Base-by-base conservation (phyloP, 2,113 vertebrate genomes). In the Meleagris gallopavo region DNA sequence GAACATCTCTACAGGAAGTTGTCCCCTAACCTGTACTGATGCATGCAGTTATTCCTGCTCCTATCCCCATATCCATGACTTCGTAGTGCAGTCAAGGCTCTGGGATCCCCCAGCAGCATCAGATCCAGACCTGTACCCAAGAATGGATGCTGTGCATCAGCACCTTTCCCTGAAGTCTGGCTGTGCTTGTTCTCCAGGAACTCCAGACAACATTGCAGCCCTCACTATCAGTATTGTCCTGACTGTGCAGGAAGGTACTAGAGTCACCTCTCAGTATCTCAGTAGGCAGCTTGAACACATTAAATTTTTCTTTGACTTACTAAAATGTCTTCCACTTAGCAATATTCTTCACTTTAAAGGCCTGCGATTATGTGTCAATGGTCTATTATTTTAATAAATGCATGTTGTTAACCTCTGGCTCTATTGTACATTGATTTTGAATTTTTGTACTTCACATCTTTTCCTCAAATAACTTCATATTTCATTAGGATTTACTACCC, bases 41-140 rank as follows among this genome's bases (percentile, higher is more conserved):
- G 11, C 48, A 12, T 50, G 48, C 48, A 24, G 48, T 50, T 50
- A 50, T 50, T 50, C 48, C 22, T 50, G 0, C 40, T 83, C 16
- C 41, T 6, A 32, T 4, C 6, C 6, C 13, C 0, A 0, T 21
- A 5, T 7, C n/a, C 0, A 1, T 11, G 17, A n/a, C 25, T 12
- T 36, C 2, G 0, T 38, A 25, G 30, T 5, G 6, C 5, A 2
- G 3, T 7, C 1, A 2, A 41, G 8, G 8, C 27, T 48, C 12
- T 2, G 2, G 15, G 11, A 7, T 2, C 1, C 11, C 13, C 27
- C 29, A 45, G 6, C 19, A 83, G 2, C 12, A 50, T 14, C 62
- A 79, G 16, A 3, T 9, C 2, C n/a, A n/a, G n/a, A n/a, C n/a
- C n/a, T n/a, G n/a, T n/a, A n/a, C n/a, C n/a, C 25, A 50, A 65